Evolutionary conservation across 2,888 invertebrate species (phyloP).

Genomic region (Gerosis bhagava): DNA sequence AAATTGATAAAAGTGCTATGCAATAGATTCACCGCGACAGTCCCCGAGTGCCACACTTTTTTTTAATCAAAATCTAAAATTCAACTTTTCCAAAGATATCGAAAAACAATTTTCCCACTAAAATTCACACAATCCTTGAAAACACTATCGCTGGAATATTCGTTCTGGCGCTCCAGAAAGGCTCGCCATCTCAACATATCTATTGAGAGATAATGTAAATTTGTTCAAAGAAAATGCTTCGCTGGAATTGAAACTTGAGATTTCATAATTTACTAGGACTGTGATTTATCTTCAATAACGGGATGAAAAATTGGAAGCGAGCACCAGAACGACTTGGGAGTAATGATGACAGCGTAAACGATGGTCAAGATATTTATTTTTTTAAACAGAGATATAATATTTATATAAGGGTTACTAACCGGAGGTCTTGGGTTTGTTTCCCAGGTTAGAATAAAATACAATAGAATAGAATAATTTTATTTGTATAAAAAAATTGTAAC

Average conservation of each 20-base stretch:
- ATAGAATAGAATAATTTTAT: too few relatives aligned
- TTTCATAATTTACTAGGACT: constrained; percentile 3
- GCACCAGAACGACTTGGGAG: constrained; percentile 3
- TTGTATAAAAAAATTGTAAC: too few relatives aligned
- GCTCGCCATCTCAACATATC: constrained; percentile 4
- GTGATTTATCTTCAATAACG: constrained; percentile 8
- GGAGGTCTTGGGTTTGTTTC: too few relatives aligned
- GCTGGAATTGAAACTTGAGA: constrained; percentile 5
- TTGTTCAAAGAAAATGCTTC: constrained; percentile 26
- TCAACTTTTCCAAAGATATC: too few relatives aligned
- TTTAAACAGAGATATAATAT: too few relatives aligned
- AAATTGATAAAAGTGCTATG: too few relatives aligned
- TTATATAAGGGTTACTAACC: too few relatives aligned
- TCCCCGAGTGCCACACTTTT: too few relatives aligned
- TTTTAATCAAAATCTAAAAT: too few relatives aligned
- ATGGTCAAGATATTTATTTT: neutral
- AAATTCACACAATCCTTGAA: neutral
- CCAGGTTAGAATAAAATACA: too few relatives aligned
- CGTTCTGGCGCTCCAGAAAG: neutral
- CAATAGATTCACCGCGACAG: too few relatives aligned
- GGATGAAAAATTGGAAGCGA: constrained; percentile 3
- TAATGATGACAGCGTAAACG: neutral
- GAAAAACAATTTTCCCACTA: neutral
- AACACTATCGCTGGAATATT: constrained; percentile 1
- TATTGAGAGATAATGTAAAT: constrained; percentile 28